Base-by-base conservation (phyloP, 2,888 invertebrate genomes). In the Diplazon laetatorius region DNA sequence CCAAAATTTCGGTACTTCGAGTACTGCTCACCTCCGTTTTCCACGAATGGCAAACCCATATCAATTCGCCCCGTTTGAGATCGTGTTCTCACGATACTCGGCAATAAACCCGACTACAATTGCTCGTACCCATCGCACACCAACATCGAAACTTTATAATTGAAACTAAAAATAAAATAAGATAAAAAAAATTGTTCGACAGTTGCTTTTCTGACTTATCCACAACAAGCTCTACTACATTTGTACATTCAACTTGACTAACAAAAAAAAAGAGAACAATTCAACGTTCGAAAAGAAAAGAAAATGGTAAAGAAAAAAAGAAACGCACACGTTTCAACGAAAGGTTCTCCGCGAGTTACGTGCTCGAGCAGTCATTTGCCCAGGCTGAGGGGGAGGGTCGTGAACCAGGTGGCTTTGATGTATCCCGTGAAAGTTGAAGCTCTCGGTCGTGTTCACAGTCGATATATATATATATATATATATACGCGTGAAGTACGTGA, bases 271-370 rank as follows among this genome's bases (percentile, higher is more conserved):
- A n/a, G n/a, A n/a, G n/a, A n/a, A n/a, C n/a, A n/a, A n/a, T n/a
- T n/a, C n/a, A n/a, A n/a, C 14, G 1, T 8, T 1, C 30, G 18
- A 8, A 10, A 39, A 18, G 42, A 30, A n/a, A 55, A 74, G 22
- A 42, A 70, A 52, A 48, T 60, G 10, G 25, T 48, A 42, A 10
- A 70, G 25, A 70, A 30, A 30, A 30, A 30, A 30, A 30, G 30
- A 30, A 30, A 30, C 30, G 30, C 2, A 30, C 16, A 46, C 50
- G 42, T 14, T 55, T 12, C n/a, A 62, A 68, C 42, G 66, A 66
- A 60, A 66, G 66, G 66, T 66, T 74, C 35, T 74, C 50, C 30
- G 60, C 44, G 52, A 12, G 42, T 59, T 50, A 68, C 59, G 52
- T 63, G 62, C 52, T 55, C 12, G n/a, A 55, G 35, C 44, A 22